Percentiles rank a stretch among this genome's conserved stretches.
These are phyloP conservation scores for Ctena decussata DNA, from an alignment of 2,888 invertebrate genomes.

Conservation along the genomic window DNA sequence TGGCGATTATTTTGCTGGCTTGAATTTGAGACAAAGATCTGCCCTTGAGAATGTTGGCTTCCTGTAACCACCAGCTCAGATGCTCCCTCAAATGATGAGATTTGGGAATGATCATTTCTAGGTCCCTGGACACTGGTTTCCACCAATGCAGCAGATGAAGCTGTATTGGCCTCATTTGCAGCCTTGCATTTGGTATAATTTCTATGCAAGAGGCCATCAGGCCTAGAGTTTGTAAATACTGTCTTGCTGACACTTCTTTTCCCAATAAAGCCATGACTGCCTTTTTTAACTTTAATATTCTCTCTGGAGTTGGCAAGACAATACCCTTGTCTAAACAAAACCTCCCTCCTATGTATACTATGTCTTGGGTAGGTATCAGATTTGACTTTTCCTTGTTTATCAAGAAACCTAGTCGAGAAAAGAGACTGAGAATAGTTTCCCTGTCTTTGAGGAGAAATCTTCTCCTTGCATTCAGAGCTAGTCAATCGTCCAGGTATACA, in stretches of 20 bases:
- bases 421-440: constrained; percentile 23
- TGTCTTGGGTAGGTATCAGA: constrained; percentile 30
- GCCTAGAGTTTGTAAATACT: constrained; percentile 18
- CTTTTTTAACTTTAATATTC: constrained; percentile 15
- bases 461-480: constrained; percentile 26
- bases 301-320: constrained; percentile 40
- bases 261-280: background rate
- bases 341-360: constrained; percentile 36
- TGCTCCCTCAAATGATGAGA: background rate
- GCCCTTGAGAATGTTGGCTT: constrained; percentile 30
- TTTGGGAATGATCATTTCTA: constrained; percentile 10
- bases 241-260: background rate
- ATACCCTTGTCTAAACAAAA: constrained; percentile 35
- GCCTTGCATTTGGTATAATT: constrained; percentile 48
- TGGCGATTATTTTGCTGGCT: background rate
- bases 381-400: constrained; percentile 51
- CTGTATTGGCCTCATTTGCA: constrained; percentile 54
- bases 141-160: constrained; percentile 26
- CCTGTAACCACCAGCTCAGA: constrained; percentile 35
- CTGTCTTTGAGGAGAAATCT: constrained; percentile 28
- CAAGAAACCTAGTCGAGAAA: constrained; percentile 49
- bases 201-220: constrained; percentile 49
- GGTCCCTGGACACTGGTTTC: constrained; percentile 18
- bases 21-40: constrained; percentile 1
- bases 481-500: constrained; percentile 61